These are phyloP conservation scores for Ibidorhyncha struthersii DNA, from an alignment of 2,113 vertebrate genomes.

Conservation along the genomic window DNA sequence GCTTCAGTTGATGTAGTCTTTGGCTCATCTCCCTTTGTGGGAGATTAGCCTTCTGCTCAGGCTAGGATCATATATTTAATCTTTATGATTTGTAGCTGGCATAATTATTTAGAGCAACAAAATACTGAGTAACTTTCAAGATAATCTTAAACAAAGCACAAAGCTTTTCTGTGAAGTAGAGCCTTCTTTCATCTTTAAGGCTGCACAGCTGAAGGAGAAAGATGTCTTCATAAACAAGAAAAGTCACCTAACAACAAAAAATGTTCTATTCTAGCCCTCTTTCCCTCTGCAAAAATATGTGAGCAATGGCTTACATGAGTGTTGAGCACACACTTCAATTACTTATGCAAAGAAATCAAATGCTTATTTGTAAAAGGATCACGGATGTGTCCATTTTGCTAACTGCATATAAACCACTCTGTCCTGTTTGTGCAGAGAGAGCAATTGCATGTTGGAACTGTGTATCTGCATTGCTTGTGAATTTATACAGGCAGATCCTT, in stretches of 20 bases:
- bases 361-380: background rate
- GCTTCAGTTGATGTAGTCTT: background rate
- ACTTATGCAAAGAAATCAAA: background rate
- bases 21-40: background rate
- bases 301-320: background rate
- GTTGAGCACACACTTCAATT: background rate
- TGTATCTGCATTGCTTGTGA: background rate
- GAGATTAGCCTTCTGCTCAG: background rate
- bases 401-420: background rate
- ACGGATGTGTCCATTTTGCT: background rate
- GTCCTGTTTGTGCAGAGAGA: background rate
- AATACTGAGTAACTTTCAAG: background rate
- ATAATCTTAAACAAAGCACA: background rate
- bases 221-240: background rate
- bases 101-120: slow-evolving; percentile 9
- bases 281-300: background rate
- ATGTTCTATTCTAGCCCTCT: background rate
- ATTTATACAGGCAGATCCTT: background rate
- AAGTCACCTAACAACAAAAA: background rate
- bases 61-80: background rate
- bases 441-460: background rate
- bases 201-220: background rate
- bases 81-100: background rate
- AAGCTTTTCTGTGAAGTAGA: background rate
- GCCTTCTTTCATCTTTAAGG: background rate